phyloP scores from a whole-genome alignment of 2,797 vertebrate genomes.

The Astyanax mexicanus region DNA sequence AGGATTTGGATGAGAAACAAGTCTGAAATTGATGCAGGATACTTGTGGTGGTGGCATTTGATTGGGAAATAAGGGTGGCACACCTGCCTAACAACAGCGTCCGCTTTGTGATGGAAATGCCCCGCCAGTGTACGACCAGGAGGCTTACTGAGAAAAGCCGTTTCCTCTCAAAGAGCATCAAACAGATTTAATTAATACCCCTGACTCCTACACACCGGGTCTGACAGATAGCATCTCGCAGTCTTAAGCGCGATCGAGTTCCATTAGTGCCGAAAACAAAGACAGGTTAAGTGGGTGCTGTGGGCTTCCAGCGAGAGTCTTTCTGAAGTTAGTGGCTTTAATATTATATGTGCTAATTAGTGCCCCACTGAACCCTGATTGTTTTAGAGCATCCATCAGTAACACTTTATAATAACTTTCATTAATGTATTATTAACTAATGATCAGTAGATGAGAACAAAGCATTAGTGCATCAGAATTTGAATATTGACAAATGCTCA shows the following conservation, averaged over 20 bases:
- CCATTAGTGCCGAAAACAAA: conserved; percentile 19
- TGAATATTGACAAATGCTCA: too few relatives aligned
- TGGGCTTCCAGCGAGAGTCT: background rate
- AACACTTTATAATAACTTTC: too few relatives aligned
- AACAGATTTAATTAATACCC: conserved; percentile 44
- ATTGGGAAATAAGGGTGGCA: conserved; percentile 32
- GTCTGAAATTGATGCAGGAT: conserved; percentile 28
- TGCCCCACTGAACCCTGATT: background rate
- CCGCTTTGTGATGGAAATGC: conserved; percentile 30
- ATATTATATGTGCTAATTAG: background rate
- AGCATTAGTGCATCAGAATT: too few relatives aligned
- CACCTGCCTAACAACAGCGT: conserved; percentile 29
- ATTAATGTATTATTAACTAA: too few relatives aligned
- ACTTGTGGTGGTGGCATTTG: conserved; percentile 28
- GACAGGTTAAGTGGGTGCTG: conserved; percentile 9
- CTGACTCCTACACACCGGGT: conserved; percentile 27
- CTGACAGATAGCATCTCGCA: conserved; percentile 30
- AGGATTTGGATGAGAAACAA: conserved; percentile 34
- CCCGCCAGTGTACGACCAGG: background rate
- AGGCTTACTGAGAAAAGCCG: conserved; percentile 7
- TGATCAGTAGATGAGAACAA: too few relatives aligned
- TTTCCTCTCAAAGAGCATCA: conserved; percentile 29
- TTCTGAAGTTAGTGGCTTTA: background rate
- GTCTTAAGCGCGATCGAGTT: conserved; percentile 49
- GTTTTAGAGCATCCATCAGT: background rate